Percentiles rank a stretch among this genome's conserved stretches.
These are phyloP conservation scores for Gymnoscopelus microlampas DNA, from an alignment of 2,797 vertebrate genomes.

Conservation along the genomic window DNA sequence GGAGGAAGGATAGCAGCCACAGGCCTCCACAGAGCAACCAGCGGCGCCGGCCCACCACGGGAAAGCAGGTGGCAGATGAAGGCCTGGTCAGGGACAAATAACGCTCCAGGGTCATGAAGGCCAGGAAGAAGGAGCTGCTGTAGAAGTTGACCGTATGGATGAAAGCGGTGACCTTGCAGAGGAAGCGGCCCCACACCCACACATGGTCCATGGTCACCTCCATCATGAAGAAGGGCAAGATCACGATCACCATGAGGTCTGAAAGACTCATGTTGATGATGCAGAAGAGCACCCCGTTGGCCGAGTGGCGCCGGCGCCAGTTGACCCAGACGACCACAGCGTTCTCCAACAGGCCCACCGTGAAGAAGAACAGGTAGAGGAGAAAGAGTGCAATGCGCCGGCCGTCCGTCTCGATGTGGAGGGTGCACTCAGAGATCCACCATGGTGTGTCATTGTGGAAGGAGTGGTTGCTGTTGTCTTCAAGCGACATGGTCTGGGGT, in stretches of 20 bases:
- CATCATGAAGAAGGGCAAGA: conserved; percentile 93
- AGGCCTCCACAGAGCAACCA: conserved; percentile 80
- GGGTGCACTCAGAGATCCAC: conserved; percentile 77
- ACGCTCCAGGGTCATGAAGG: conserved; percentile 91
- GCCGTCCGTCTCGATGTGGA: conserved; percentile 74
- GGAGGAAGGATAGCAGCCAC: conserved; percentile 84
- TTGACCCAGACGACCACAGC: conserved; percentile 91
- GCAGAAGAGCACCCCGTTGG: conserved; percentile 88
- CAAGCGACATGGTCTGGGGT: neutral
- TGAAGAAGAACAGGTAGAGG: conserved; percentile 89
- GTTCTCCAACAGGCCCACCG: conserved; percentile 93
- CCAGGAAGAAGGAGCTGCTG: conserved; percentile 94
- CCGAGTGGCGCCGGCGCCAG: conserved; percentile 86
- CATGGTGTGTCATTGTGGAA: conserved; percentile 63
- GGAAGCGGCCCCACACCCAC: conserved; percentile 95
- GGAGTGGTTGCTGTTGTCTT: conserved; percentile 54
- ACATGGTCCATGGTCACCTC: conserved; percentile 89
- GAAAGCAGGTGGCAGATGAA: conserved; percentile 76
- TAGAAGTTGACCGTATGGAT: conserved; percentile 93
- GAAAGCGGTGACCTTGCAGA: conserved; percentile 92
- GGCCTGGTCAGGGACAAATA: conserved; percentile 84
- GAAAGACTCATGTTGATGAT: conserved; percentile 92
- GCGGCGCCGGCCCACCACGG: conserved; percentile 76
- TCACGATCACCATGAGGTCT: conserved; percentile 87
- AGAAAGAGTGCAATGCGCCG: conserved; percentile 88